phyloP scores from a whole-genome alignment of 2,113 vertebrate species.

The Lampris incognitus region DNA sequence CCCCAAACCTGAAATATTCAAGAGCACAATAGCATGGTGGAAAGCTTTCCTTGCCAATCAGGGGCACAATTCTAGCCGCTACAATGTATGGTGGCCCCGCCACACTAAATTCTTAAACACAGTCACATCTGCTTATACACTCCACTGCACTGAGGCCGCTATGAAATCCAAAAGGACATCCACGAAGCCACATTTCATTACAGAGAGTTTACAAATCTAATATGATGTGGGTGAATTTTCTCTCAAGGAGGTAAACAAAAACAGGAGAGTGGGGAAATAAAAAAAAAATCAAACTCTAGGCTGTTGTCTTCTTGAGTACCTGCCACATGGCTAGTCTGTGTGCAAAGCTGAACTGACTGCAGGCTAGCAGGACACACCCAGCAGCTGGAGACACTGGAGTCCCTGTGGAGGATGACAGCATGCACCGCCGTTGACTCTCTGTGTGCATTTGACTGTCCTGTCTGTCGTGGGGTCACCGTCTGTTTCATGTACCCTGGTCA shows the following conservation, averaged over 20 bases:
- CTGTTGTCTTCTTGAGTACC: constrained; percentile 31
- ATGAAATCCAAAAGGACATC: constrained; percentile 57
- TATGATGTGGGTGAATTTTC: constrained; percentile 5
- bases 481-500: constrained; percentile 43
- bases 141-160: constrained; percentile 19
- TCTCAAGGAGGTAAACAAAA: constrained; percentile 43
- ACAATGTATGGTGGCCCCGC: constrained; percentile 38
- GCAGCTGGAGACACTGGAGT: constrained; percentile 24
- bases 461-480: constrained; percentile 53
- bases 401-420: constrained; percentile 29
- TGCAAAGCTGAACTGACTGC: constrained; percentile 8
- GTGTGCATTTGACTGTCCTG: constrained; percentile 40
- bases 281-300: constrained; percentile 23
- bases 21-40: constrained; percentile 8
- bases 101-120: constrained; percentile 58
- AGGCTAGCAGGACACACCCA: constrained; percentile 31
- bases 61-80: constrained; percentile 29
- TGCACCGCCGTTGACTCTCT: constrained; percentile 13
- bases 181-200: constrained; percentile 66
- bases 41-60: constrained; percentile 30
- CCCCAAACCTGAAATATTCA: constrained; percentile 33
- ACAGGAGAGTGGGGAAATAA: constrained; percentile 14
- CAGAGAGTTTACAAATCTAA: constrained; percentile 48
- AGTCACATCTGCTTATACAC: constrained; percentile 59
- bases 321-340: constrained; percentile 16